Conservation (phyloP, 2,888 invertebrate genomes). For the Scelioninae gen. 1 region DNA sequence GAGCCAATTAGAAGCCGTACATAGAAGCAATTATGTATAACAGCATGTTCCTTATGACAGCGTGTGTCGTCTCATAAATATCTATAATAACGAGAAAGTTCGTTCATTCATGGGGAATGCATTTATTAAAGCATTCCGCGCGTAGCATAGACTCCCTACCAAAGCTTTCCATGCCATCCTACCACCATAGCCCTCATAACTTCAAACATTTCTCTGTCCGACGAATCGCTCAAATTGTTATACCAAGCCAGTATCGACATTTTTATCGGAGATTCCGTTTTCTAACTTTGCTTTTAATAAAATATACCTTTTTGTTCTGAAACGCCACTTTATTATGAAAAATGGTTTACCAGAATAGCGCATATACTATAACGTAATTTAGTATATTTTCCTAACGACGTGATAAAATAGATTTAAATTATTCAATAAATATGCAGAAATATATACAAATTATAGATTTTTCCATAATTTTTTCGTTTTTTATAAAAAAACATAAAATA, state of each 20-base stretch:
- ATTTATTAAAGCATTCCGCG: constrained; percentile 77
- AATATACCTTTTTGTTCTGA: neutral
- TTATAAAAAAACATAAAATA: too few relatives aligned
- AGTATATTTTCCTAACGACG: too few relatives aligned
- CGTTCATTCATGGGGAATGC: constrained; percentile 76
- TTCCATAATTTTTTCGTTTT: too few relatives aligned
- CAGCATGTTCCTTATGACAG: constrained; percentile 69
- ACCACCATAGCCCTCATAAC: constrained; percentile 67
- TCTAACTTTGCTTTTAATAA: constrained; percentile 52
- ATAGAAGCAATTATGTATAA: constrained; percentile 65
- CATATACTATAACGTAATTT: too few relatives aligned
- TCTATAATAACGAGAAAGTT: constrained; percentile 76
- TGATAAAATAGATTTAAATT: too few relatives aligned
- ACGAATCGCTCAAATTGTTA: constrained; percentile 74
- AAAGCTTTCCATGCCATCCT: constrained; percentile 64
- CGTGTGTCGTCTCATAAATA: constrained; percentile 64
- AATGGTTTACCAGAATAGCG: too few relatives aligned
- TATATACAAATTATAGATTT: too few relatives aligned
- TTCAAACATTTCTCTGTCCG: constrained; percentile 62
- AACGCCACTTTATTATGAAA: too few relatives aligned
- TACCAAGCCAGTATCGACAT: constrained; percentile 61
- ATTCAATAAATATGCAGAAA: too few relatives aligned
- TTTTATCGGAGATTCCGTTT: constrained; percentile 67
- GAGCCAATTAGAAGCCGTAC: constrained; percentile 62
- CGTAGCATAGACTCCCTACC: constrained; percentile 73